These are phyloP conservation scores for Loriculus beryllinus DNA, from an alignment of 2,797 vertebrate genomes.

Conservation along the genomic window DNA sequence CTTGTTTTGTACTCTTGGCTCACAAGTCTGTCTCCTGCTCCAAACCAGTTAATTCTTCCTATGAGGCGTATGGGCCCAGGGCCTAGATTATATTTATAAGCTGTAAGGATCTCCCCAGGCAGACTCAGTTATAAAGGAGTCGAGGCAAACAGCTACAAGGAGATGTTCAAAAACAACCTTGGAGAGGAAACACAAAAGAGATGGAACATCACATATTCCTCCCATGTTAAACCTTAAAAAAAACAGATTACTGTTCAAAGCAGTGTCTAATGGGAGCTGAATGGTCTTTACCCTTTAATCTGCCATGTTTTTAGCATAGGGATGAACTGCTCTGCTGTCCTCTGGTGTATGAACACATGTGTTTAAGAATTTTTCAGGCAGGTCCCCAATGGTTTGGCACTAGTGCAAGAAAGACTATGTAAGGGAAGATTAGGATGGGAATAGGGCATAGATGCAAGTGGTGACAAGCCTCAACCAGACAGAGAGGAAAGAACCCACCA, in stretches of 20 bases:
- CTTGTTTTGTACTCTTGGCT: slow-evolving; percentile 48
- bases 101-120: slow-evolving; percentile 44
- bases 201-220: background rate
- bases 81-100: slow-evolving; percentile 33
- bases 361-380: background rate
- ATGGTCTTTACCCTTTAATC: background rate
- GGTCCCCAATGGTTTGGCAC: background rate
- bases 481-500: background rate
- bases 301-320: background rate
- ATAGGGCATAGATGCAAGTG: rapidly evolving
- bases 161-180: slow-evolving; percentile 36
- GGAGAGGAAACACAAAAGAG: background rate
- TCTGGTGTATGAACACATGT: background rate
- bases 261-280: background rate
- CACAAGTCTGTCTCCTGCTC: slow-evolving; percentile 11
- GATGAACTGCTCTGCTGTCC: background rate
- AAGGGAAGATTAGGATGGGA: background rate
- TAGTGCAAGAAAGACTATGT: background rate
- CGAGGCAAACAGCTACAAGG: background rate
- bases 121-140: background rate
- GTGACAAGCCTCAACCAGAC: background rate
- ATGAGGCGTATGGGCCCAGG: background rate
- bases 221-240: background rate
- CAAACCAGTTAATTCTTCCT: slow-evolving; percentile 38
- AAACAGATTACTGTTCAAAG: background rate